Evolutionary conservation across 2,797 vertebrate genomes (phyloP).

Genomic region (Microtus agrestis): DNA sequence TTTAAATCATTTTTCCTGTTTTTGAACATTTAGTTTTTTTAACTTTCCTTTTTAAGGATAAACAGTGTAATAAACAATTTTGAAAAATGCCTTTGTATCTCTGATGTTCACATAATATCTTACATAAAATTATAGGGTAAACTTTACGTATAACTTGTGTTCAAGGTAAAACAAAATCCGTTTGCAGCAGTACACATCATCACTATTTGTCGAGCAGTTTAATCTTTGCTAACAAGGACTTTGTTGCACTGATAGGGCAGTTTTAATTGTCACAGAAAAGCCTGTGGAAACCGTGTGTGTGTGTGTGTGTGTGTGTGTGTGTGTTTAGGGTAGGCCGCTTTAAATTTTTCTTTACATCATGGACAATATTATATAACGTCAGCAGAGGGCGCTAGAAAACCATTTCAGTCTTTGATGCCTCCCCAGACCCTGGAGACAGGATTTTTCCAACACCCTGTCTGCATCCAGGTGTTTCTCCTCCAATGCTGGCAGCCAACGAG

Average conservation of each 20-base stretch:
- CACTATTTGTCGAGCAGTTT: not conserved
- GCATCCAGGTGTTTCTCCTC: not conserved
- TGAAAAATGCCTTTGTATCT: not conserved
- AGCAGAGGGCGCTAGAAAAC: slow-evolving; percentile 57
- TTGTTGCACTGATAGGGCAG: not conserved
- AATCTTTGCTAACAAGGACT: slow-evolving; percentile 23
- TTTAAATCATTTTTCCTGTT: not conserved
- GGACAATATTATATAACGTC: not conserved
- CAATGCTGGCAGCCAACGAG: not conserved
- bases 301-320: not conserved
- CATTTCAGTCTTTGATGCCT: not conserved
- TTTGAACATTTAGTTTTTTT: slow-evolving; percentile 27
- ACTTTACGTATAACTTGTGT: not conserved
- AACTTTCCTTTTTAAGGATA: slow-evolving; percentile 33
- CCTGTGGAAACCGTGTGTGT: not conserved
- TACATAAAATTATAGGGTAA: not conserved
- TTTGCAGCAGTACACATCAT: not conserved
- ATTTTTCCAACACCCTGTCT: not conserved
- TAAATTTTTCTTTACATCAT: not conserved
- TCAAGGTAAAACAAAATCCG: not conserved
- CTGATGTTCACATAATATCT: not conserved
- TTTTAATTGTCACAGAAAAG: not conserved
- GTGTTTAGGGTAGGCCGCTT: too few species aligned
- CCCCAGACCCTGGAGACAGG: not conserved
- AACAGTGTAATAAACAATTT: slow-evolving; percentile 7